Evolutionary conservation across 37 sponge, comb jelly and placozoan species (phyloP).

Genomic region (Hormiphora californensis): DNA sequence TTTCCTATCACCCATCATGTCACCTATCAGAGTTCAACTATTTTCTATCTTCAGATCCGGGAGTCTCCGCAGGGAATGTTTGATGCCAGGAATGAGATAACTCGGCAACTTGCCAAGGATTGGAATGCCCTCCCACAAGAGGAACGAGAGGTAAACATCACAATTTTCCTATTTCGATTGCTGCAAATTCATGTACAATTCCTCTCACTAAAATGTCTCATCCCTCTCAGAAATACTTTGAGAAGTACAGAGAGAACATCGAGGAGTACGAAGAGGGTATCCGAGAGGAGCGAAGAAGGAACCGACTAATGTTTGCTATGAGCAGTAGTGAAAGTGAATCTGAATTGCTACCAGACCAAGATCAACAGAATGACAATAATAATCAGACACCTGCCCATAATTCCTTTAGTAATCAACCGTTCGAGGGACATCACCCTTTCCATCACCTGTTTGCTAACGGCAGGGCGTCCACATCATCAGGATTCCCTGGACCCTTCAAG

Average conservation of each 20-base stretch:
- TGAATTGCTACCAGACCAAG: no score
- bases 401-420: no score
- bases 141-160: neutral
- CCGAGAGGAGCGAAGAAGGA: slow-evolving; percentile 32
- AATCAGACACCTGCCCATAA: no score
- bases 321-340: slow-evolving; percentile 45
- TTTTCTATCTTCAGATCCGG: neutral
- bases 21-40: no score
- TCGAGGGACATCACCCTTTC: no score
- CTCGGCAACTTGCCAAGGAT: slow-evolving; percentile 24
- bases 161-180: neutral
- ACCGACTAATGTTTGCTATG: slow-evolving; percentile 48
- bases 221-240: slow-evolving; percentile 41
- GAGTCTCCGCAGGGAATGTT: slow-evolving; percentile 11
- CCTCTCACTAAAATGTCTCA: neutral
- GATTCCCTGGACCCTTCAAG: no score
- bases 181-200: neutral
- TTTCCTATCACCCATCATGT: no score
- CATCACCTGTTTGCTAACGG: no score
- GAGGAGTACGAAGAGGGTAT: slow-evolving; percentile 26
- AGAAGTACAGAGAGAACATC: slow-evolving; percentile 47
- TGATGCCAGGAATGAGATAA: slow-evolving; percentile 37
- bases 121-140: slow-evolving; percentile 53
- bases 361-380: no score
- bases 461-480: no score